phyloP scores from a whole-genome alignment of 1,140 invertebrate genomes.

The Anadara kagoshimensis region DNA sequence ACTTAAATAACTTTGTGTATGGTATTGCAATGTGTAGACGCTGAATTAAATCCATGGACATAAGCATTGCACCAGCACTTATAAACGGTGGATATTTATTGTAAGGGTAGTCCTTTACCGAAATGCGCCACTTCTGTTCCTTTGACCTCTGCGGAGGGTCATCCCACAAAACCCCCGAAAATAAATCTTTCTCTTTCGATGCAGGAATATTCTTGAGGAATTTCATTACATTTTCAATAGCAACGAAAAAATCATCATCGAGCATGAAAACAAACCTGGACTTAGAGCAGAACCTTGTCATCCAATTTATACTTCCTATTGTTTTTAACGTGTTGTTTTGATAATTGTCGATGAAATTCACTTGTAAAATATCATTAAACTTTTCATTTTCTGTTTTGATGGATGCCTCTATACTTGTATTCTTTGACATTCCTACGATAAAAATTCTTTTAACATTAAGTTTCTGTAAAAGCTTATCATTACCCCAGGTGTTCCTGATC shows the following conservation, averaged over 20 bases:
- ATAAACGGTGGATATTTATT: background rate
- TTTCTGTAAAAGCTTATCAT: too few relatives aligned
- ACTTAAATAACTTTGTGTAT: conserved; percentile 3
- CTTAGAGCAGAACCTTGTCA: background rate
- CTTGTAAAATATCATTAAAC: conserved; percentile 13
- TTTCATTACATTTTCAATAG: conserved; percentile 6
- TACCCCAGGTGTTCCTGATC: too few relatives aligned
- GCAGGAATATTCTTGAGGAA: background rate
- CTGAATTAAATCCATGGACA: background rate
- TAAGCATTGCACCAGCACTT: background rate
- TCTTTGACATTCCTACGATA: too few relatives aligned
- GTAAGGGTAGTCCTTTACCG: conserved; percentile 1
- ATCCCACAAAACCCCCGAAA: background rate
- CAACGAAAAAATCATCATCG: conserved; percentile 8
- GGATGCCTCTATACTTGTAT: background rate
- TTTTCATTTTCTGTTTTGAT: background rate
- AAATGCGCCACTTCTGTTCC: background rate
- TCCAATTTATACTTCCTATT: conserved; percentile 23
- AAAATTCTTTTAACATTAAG: too few relatives aligned
- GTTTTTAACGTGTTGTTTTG: conserved; percentile 21
- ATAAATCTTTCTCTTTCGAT: background rate
- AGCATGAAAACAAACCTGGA: background rate
- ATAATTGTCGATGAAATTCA: conserved; percentile 3
- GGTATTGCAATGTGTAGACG: background rate
- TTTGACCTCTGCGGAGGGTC: background rate